Evolutionary conservation across 2,797 vertebrate species (phyloP).

Genomic region (Pipistrellus pygmaeus): DNA sequence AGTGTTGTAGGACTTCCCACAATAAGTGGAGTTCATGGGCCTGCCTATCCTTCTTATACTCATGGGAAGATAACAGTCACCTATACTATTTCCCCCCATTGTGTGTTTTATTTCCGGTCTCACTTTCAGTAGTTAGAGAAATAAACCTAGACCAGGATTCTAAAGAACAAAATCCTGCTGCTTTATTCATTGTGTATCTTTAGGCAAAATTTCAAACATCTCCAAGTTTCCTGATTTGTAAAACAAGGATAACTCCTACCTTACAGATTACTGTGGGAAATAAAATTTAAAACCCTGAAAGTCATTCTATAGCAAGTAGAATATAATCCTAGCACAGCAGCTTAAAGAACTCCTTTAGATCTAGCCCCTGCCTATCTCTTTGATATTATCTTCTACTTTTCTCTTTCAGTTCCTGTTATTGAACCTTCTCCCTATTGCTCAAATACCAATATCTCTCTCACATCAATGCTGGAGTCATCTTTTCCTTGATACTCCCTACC

Average conservation of each 20-base stretch:
- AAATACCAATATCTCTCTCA: background rate
- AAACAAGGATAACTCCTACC: background rate
- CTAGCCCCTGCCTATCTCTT: background rate
- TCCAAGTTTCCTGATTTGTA: constrained; percentile 2
- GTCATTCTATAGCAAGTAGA: background rate
- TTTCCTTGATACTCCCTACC: background rate
- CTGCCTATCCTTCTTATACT: background rate
- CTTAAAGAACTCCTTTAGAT: background rate
- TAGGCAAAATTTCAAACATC: background rate
- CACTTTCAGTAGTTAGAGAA: background rate
- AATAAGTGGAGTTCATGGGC: background rate
- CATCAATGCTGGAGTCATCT: background rate
- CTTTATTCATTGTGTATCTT: background rate
- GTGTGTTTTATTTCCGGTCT: background rate
- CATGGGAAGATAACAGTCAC: fast-evolving
- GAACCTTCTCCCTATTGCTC: background rate
- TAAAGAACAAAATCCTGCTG: background rate
- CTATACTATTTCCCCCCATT: background rate
- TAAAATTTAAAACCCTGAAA: background rate
- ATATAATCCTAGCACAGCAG: background rate
- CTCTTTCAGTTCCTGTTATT: background rate
- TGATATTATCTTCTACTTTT: background rate
- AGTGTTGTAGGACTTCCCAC: background rate
- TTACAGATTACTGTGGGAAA: background rate
- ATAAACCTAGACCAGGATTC: background rate